Conservation (phyloP, 2,113 vertebrate genomes). For the Notiomystis cincta region DNA sequence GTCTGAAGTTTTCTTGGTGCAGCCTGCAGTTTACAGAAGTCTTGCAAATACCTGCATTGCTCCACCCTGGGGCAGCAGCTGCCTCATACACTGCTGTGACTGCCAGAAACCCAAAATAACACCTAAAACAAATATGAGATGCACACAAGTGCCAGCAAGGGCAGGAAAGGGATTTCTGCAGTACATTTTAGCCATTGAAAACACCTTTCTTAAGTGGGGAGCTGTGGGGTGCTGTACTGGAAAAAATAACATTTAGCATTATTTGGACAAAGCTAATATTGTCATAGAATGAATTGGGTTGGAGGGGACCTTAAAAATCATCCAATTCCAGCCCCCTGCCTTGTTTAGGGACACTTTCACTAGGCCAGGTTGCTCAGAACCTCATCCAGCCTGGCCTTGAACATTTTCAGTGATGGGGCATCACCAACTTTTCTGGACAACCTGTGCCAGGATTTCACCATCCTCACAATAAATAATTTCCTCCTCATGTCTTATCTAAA, state of each 20-base stretch:
- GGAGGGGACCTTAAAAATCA: not conserved
- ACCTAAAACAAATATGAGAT: not conserved
- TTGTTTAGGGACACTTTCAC: not conserved
- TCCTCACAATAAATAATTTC: not conserved
- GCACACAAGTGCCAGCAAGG: not conserved
- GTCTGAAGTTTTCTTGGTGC: not conserved
- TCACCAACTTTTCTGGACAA: not conserved
- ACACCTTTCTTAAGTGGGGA: not conserved
- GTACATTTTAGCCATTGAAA: not conserved
- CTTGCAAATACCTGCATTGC: not conserved
- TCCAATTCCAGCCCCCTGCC: not conserved
- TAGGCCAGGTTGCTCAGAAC: not conserved
- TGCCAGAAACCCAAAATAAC: not conserved
- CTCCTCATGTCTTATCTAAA: not conserved
- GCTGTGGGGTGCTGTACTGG: not conserved
- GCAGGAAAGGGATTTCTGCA: not conserved
- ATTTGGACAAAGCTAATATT: conserved; percentile 22
- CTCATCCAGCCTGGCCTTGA: not conserved
- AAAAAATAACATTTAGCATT: conserved; percentile 14
- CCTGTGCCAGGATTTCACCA: not conserved
- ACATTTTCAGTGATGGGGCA: not conserved
- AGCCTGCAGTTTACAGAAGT: not conserved
- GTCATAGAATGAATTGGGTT: not conserved
- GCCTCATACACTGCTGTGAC: not conserved
- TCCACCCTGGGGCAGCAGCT: not conserved